These are phyloP conservation scores for Syrrhaptes paradoxus DNA, from an alignment of 2,113 vertebrate species.

Conservation along the genomic window DNA sequence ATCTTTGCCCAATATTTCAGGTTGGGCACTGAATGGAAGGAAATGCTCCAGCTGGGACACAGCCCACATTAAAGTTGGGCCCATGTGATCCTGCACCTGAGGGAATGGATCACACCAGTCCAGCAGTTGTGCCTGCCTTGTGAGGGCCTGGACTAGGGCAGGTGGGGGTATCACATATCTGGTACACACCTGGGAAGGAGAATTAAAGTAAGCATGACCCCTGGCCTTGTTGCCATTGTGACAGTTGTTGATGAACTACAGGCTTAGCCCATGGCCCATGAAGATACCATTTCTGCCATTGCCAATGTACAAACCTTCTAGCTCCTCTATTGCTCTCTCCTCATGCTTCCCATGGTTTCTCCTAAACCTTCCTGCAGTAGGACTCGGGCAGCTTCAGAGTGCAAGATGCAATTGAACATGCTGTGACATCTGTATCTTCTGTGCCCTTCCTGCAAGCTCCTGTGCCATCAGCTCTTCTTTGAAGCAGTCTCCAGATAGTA, in stretches of 20 bases:
- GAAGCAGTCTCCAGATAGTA: background rate
- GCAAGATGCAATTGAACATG: background rate
- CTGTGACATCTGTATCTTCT: background rate
- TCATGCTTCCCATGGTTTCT: background rate
- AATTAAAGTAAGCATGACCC: background rate
- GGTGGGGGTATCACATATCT: background rate
- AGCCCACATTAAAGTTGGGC: background rate
- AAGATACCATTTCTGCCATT: background rate
- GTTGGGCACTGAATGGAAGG: background rate
- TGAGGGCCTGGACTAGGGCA: background rate
- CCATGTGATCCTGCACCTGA: background rate
- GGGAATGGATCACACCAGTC: background rate
- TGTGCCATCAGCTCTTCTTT: background rate
- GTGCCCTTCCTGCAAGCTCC: background rate
- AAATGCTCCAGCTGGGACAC: background rate
- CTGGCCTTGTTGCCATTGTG: background rate
- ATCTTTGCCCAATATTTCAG: background rate
- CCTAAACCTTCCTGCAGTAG: background rate
- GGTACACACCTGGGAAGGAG: background rate
- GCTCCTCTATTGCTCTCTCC: background rate
- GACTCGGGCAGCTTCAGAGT: background rate
- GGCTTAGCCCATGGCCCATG: background rate
- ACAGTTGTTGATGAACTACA: background rate
- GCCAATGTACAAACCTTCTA: background rate
- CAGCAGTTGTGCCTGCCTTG: background rate